phyloP scores from a whole-genome alignment of 2,113 vertebrate genomes.

The Coracopsis vasa region DNA sequence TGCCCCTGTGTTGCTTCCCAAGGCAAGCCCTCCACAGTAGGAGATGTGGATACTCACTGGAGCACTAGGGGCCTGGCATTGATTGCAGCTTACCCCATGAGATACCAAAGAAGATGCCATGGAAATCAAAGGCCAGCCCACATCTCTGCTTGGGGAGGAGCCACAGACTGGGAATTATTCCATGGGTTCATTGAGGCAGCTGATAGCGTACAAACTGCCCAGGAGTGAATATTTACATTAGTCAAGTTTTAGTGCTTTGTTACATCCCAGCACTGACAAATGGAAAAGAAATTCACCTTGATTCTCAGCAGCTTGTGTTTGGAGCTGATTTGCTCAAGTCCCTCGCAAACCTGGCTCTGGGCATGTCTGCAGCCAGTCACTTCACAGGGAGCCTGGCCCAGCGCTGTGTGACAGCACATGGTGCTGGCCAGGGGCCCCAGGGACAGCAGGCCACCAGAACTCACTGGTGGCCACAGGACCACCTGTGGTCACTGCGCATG shows the following conservation, averaged over 20 bases:
- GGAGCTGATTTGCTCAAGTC: neutral
- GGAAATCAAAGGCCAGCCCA: neutral
- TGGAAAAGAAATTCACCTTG: neutral
- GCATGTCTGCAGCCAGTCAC: neutral
- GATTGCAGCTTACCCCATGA: neutral
- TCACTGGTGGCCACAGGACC: neutral
- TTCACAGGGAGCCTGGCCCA: neutral
- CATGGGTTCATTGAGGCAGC: neutral
- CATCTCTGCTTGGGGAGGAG: neutral
- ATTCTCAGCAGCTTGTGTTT: neutral
- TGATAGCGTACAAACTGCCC: neutral
- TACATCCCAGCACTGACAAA: neutral
- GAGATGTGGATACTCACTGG: neutral
- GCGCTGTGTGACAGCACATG: fast-evolving
- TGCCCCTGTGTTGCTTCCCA: neutral
- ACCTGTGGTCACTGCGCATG: fast-evolving
- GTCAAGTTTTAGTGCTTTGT: neutral
- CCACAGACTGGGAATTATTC: neutral
- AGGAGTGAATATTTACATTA: neutral
- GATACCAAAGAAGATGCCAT: neutral
- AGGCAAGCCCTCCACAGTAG: neutral
- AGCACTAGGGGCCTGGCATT: neutral
- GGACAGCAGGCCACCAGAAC: neutral
- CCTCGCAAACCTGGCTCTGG: neutral
- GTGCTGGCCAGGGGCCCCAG: neutral